These are phyloP conservation scores for Cheirogaleus major DNA, from an alignment of 2,797 vertebrate genomes.

Conservation along the genomic window DNA sequence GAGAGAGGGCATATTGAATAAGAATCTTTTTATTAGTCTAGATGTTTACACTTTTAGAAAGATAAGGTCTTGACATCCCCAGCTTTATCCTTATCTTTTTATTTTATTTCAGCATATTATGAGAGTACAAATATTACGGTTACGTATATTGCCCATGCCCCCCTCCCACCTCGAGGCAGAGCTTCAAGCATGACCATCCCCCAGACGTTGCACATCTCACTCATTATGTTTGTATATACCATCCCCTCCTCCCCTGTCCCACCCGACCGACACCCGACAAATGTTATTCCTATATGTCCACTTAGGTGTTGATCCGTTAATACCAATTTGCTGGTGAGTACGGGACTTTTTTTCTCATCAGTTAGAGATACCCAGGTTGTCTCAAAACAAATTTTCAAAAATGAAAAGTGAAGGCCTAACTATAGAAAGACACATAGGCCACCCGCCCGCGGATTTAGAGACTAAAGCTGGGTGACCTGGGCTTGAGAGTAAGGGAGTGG, in stretches of 20 bases:
- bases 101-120: too few species aligned
- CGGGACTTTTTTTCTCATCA: not conserved
- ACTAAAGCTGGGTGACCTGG: not conserved
- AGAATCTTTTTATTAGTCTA: not conserved
- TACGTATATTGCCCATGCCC: too few species aligned
- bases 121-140: too few species aligned
- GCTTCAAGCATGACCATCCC: too few species aligned
- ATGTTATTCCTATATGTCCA: too few species aligned
- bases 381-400: not conserved
- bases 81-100: not conserved
- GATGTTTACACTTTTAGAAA: not conserved
- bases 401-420: not conserved
- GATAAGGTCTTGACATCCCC: not conserved
- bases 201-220: too few species aligned
- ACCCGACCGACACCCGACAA: too few species aligned
- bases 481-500: not conserved
- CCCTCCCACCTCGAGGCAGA: too few species aligned
- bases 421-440: not conserved
- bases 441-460: not conserved
- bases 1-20: not conserved
- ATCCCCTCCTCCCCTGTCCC: too few species aligned
- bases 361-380: not conserved
- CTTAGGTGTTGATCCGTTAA: too few species aligned
- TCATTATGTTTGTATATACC: too few species aligned
- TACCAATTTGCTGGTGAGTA: too few species aligned